These are phyloP conservation scores for Montipora capricornis DNA, from an alignment of 64 coral and sea anemone genomes.

Conservation along the genomic window DNA sequence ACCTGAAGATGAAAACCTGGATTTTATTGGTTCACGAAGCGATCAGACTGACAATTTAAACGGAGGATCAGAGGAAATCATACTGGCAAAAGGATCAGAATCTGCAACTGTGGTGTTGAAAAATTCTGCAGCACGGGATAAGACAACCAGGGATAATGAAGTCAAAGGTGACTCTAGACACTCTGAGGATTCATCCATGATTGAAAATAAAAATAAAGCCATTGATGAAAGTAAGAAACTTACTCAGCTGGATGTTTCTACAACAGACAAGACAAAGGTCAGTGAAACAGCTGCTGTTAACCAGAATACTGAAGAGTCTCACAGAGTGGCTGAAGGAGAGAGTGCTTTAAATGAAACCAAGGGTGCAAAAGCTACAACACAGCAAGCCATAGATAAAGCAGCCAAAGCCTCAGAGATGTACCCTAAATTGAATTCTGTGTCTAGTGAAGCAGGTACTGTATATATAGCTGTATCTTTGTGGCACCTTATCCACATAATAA, in stretches of 20 bases:
- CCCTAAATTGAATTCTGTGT: constrained; percentile 32
- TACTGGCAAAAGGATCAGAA: not conserved
- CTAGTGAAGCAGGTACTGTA: constrained; percentile 20
- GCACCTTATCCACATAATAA: too few species aligned
- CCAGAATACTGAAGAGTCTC: not conserved
- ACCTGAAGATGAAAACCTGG: not conserved
- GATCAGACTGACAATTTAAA: not conserved
- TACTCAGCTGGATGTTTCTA: not conserved
- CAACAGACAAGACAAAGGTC: not conserved
- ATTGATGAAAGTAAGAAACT: not conserved
- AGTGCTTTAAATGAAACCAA: not conserved
- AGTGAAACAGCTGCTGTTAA: not conserved
- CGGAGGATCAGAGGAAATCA: not conserved
- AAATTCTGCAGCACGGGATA: not conserved
- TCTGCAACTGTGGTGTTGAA: not conserved
- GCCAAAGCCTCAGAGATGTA: constrained; percentile 25
- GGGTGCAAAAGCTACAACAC: not conserved
- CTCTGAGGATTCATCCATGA: not conserved
- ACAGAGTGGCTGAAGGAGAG: not conserved
- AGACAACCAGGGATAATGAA: not conserved
- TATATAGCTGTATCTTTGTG: too few species aligned
- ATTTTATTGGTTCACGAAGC: not conserved
- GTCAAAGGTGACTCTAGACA: not conserved
- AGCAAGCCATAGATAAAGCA: not conserved
- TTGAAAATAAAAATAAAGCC: not conserved